These are phyloP conservation scores for Poeciliopsis paucimaculata DNA, from an alignment of 2,797 vertebrate genomes.

Conservation along the genomic window DNA sequence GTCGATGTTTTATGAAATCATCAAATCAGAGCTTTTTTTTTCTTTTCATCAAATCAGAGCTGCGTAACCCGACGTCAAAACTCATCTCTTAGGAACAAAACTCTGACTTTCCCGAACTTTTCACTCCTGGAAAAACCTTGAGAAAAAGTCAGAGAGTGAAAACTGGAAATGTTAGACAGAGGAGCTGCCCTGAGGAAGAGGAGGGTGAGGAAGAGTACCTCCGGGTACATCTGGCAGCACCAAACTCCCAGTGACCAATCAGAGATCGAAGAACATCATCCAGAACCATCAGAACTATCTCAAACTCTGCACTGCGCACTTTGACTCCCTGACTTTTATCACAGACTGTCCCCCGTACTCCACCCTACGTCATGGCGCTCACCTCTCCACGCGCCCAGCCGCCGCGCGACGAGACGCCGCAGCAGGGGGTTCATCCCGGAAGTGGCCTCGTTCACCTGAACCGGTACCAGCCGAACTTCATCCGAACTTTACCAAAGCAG, in stretches of 20 bases:
- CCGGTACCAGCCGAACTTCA: neutral
- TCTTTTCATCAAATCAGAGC: too few species aligned
- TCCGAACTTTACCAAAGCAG: neutral
- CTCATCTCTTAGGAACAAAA: too few species aligned
- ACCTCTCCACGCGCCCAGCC: constrained; percentile 41
- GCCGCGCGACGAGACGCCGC: constrained; percentile 13
- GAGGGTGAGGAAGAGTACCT: too few species aligned
- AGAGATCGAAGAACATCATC: neutral
- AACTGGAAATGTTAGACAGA: neutral
- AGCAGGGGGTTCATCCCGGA: constrained; percentile 59
- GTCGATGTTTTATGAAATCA: too few species aligned
- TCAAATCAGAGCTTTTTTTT: too few species aligned
- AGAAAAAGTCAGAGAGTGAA: neutral
- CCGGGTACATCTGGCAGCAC: too few species aligned
- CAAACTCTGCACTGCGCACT: neutral
- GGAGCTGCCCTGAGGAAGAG: too few species aligned
- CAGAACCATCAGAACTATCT: neutral
- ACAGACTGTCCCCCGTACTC: neutral
- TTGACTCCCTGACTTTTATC: neutral
- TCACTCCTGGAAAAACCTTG: too few species aligned
- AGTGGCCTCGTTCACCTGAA: neutral
- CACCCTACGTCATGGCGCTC: neutral
- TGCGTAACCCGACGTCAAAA: too few species aligned
- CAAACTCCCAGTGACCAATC: neutral
- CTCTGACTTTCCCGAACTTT: too few species aligned